A percentile compares a stretch with the other conserved stretches of the same genome.
Conservation (phyloP, 2,113 vertebrate species). For the Rhea americana region DNA sequence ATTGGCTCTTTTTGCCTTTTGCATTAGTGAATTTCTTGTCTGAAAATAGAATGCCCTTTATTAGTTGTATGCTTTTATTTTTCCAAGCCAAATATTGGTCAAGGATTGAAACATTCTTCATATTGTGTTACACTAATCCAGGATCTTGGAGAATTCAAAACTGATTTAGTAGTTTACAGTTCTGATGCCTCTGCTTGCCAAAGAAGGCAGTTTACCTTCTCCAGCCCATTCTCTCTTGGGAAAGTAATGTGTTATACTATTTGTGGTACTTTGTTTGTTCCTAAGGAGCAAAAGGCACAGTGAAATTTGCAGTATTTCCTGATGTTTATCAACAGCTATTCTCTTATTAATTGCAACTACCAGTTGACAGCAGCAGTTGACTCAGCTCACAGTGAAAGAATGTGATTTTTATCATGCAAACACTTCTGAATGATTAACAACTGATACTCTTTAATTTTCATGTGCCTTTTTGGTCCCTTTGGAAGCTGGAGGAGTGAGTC, state of each 20-base stretch:
- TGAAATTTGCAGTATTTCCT: conserved; percentile 24
- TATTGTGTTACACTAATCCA: background rate
- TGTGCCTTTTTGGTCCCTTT: background rate
- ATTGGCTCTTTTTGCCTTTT: background rate
- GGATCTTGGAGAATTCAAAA: conserved; percentile 19
- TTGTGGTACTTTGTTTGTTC: background rate
- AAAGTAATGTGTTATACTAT: background rate
- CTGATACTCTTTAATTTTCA: background rate
- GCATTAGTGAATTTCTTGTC: background rate
- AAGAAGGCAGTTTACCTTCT: conserved; percentile 16
- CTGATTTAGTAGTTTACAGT: conserved; percentile 22
- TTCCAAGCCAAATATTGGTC: conserved; percentile 21
- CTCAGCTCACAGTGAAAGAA: conserved; percentile 15
- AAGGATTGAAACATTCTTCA: background rate
- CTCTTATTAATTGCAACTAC: conserved; percentile 25
- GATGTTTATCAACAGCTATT: conserved; percentile 16
- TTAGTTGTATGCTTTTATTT: conserved; percentile 32
- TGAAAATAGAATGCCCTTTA: background rate
- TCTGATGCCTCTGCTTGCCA: background rate
- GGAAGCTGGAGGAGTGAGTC: background rate
- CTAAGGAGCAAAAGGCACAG: background rate
- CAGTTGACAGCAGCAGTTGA: conserved; percentile 28
- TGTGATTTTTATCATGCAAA: conserved; percentile 5
- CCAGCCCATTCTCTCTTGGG: background rate
- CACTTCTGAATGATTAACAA: conserved; percentile 8